phyloP scores from a whole-genome alignment of 2,113 vertebrate species.

The Geothlypis trichas region DNA sequence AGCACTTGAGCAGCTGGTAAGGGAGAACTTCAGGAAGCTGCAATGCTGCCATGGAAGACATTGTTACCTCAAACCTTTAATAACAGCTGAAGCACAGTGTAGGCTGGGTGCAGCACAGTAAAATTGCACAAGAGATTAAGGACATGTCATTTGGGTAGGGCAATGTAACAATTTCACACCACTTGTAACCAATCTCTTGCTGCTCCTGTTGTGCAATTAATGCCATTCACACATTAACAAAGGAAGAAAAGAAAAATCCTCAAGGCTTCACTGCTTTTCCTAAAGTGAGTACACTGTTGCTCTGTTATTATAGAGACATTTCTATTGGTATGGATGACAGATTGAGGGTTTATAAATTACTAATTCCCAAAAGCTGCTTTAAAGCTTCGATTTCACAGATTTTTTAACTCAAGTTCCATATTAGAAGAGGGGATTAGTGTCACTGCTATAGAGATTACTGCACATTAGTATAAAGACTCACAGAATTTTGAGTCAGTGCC shows the following conservation, averaged over 20 bases:
- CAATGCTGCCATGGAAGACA: neutral
- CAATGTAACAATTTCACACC: neutral
- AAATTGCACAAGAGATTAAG: neutral
- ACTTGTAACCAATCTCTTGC: neutral
- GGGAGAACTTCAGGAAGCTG: neutral
- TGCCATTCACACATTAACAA: neutral
- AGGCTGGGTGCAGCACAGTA: neutral
- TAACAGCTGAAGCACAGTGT: neutral
- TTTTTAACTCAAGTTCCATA: neutral
- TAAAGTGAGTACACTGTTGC: neutral
- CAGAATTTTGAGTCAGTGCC: neutral
- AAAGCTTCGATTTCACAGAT: neutral
- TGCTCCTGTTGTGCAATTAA: neutral
- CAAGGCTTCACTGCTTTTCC: neutral
- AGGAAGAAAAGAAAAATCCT: neutral
- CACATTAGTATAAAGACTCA: neutral
- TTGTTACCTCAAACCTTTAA: neutral
- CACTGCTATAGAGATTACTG: neutral
- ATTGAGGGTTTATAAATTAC: neutral
- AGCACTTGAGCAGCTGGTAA: neutral
- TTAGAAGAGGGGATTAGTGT: constrained; percentile 8
- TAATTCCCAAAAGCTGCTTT: constrained; percentile 13
- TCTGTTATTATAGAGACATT: neutral
- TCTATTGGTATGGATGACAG: neutral
- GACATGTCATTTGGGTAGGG: neutral